Evolutionary conservation across 2,113 vertebrate species (phyloP).

Genomic region (Sinocyclocheilus anshuiensis): DNA sequence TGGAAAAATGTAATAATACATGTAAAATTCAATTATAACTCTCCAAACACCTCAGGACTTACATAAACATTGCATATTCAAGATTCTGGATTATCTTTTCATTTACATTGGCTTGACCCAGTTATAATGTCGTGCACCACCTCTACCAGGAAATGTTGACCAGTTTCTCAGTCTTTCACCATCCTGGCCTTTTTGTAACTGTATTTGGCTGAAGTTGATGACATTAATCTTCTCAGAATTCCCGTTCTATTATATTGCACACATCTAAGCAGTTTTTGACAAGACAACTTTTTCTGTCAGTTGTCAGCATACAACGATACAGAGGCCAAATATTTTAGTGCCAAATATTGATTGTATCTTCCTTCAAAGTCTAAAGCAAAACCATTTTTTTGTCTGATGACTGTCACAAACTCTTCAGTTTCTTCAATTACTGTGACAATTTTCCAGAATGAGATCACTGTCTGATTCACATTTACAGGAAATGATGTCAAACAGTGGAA

Average conservation of each 20-base stretch:
- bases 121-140: neutral
- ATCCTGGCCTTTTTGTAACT: neutral
- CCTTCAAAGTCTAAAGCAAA: neutral
- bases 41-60: neutral
- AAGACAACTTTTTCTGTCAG: neutral
- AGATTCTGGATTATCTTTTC: neutral
- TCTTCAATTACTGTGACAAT: neutral
- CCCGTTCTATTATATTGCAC: neutral
- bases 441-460: slow-evolving; percentile 31
- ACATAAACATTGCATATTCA: neutral
- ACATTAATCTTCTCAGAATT: neutral
- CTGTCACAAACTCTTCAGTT: neutral
- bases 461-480: slow-evolving; percentile 42
- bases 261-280: neutral
- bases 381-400: no score
- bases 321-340: neutral
- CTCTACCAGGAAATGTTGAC: neutral
- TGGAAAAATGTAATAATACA: neutral
- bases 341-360: neutral
- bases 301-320: neutral
- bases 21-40: neutral
- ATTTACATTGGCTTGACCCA: neutral
- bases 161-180: neutral
- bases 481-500: slow-evolving; percentile 28
- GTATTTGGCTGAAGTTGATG: neutral